phyloP scores from a whole-genome alignment of 2,888 invertebrate species.

The Epiblema foenella region DNA sequence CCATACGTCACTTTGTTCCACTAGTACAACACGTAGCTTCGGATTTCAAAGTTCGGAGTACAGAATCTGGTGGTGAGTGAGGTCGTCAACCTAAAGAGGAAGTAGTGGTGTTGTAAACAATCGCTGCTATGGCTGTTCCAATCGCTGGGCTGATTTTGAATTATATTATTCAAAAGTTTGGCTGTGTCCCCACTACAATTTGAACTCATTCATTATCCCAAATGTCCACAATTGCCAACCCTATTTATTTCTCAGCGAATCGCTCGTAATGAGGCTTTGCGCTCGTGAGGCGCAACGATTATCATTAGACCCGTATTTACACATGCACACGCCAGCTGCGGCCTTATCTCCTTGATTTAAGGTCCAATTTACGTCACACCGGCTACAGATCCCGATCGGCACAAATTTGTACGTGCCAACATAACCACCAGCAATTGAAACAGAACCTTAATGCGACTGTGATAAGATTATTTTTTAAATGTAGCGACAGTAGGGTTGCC shows the following conservation, averaged over 20 bases:
- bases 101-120: too few relatives aligned
- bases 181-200: not conserved
- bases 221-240: slow-evolving; percentile 24
- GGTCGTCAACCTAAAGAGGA: too few relatives aligned
- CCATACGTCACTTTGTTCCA: too few relatives aligned
- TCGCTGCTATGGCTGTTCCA: too few relatives aligned
- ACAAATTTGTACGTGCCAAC: slow-evolving; percentile 38
- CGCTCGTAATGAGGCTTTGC: slow-evolving; percentile 34
- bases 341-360: slow-evolving; percentile 34
- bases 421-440: not conserved
- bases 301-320: slow-evolving; percentile 44
- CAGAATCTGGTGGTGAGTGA: too few relatives aligned
- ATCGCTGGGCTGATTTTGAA: too few relatives aligned
- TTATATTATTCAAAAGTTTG: too few relatives aligned
- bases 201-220: slow-evolving; percentile 3
- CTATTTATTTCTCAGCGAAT: slow-evolving; percentile 36
- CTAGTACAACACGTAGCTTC: too few relatives aligned
- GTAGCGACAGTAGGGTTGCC: slow-evolving; percentile 15
- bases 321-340: slow-evolving; percentile 25
- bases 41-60: too few relatives aligned
- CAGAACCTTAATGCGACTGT: not conserved
- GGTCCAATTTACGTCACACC: slow-evolving; percentile 18
- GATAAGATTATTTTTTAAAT: not conserved
- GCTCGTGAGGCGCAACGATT: slow-evolving; percentile 32
- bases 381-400: slow-evolving; percentile 23